Percentiles rank a stretch among this genome's conserved stretches.
These are phyloP conservation scores for Corythornis vintsioides DNA, from an alignment of 2,113 vertebrate species.

Conservation along the genomic window DNA sequence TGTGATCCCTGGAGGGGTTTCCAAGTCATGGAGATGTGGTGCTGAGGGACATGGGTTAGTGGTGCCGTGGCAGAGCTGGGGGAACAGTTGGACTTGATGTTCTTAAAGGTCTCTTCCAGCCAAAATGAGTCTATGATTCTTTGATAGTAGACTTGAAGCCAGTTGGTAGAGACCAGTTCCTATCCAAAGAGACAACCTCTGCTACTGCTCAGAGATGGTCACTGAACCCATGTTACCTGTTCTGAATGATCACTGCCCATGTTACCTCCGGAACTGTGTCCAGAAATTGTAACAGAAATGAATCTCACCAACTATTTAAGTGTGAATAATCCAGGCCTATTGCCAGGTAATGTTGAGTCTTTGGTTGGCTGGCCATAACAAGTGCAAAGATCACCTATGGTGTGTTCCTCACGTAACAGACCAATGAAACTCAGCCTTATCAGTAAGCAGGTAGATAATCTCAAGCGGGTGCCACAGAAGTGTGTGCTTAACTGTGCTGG, in stretches of 20 bases:
- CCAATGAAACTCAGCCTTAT: neutral
- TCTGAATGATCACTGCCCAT: neutral
- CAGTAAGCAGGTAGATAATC: neutral
- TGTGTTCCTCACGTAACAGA: neutral
- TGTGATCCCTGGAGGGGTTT: neutral
- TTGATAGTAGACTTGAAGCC: neutral
- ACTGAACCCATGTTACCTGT: neutral
- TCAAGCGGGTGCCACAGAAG: neutral
- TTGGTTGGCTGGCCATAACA: neutral
- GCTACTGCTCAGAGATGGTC: neutral
- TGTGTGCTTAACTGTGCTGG: neutral
- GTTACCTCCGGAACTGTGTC: neutral
- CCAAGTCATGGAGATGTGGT: too few relatives aligned
- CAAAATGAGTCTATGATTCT: too few relatives aligned
- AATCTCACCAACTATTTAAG: neutral
- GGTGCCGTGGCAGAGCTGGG: too few relatives aligned
- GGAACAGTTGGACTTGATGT: too few relatives aligned
- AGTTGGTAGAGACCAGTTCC: neutral
- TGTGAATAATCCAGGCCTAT: neutral
- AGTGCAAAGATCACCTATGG: neutral
- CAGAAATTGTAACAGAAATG: neutral
- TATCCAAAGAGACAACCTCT: neutral
- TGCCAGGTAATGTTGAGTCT: neutral
- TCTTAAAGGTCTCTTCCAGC: too few relatives aligned
- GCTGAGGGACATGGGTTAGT: too few relatives aligned